A percentile compares a stretch with the other conserved stretches of the same genome.
Evolutionary conservation across 2,888 invertebrate species (phyloP).

Genomic region (Hemaris fuciformis): DNA sequence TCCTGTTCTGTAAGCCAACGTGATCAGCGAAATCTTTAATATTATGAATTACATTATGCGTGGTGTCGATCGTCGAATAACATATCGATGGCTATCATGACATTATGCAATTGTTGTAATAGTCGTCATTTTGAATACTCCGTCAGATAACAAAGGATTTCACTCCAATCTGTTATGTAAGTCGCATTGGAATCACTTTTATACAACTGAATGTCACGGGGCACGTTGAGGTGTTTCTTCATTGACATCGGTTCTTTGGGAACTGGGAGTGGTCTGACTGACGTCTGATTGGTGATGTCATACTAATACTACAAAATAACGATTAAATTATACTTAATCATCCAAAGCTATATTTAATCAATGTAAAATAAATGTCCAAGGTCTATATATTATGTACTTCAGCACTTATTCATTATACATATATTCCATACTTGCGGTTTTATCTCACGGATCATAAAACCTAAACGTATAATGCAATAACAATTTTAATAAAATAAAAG

Average conservation of each 20-base stretch:
- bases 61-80: constrained; percentile 12
- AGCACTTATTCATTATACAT: neutral
- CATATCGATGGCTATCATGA: constrained; percentile 35
- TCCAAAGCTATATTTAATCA: neutral
- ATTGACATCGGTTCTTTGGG: constrained; percentile 55
- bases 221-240: constrained; percentile 48
- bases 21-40: constrained; percentile 18
- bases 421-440: constrained; percentile 1
- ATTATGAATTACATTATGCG: constrained; percentile 29
- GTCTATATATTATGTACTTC: constrained; percentile 1
- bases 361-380: constrained; percentile 5
- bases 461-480: neutral
- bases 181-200: constrained; percentile 49
- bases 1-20: neutral
- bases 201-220: constrained; percentile 55
- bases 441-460: neutral
- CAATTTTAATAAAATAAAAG: constrained; percentile 7
- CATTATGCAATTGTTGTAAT: constrained; percentile 50
- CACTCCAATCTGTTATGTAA: constrained; percentile 65
- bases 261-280: constrained; percentile 48
- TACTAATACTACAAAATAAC: constrained; percentile 47
- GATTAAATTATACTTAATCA: neutral
- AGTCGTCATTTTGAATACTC: constrained; percentile 55
- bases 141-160: constrained; percentile 71
- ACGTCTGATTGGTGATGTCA: constrained; percentile 59